These are phyloP conservation scores for Eupeodes latifasciatus DNA, from an alignment of 2,888 invertebrate genomes.

Conservation along the genomic window DNA sequence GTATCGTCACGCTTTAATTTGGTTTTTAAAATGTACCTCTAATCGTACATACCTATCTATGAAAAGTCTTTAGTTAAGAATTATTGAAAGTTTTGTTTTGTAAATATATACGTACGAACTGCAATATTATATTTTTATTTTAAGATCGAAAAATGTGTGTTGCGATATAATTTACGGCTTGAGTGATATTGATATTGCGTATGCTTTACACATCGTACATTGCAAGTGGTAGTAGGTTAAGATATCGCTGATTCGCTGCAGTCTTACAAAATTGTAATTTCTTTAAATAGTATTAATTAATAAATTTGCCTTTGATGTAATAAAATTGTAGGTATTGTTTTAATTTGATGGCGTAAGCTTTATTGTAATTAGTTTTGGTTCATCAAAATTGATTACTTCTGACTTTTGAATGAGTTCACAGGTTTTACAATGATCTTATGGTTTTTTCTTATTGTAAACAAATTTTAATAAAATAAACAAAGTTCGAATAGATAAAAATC, in stretches of 20 bases:
- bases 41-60: background rate
- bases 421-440: background rate
- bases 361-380: background rate
- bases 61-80: slow-evolving; percentile 1
- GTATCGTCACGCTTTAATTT: slow-evolving; percentile 45
- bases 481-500: too few species aligned
- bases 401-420: background rate
- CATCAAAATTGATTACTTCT: background rate
- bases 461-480: too few species aligned
- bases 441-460: too few species aligned
- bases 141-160: background rate
- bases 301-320: background rate
- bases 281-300: background rate
- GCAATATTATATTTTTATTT: background rate
- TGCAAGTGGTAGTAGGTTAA: background rate
- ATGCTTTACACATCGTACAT: background rate
- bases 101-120: background rate
- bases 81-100: background rate
- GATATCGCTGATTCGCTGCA: slow-evolving; percentile 1
- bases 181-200: background rate
- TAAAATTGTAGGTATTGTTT: background rate
- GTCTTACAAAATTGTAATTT: slow-evolving; percentile 3
- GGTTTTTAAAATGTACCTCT: background rate
- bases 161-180: background rate
- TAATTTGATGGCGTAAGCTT: background rate